phyloP scores from a whole-genome alignment of 2,797 vertebrate genomes.

The Hoplostethus atlanticus region DNA sequence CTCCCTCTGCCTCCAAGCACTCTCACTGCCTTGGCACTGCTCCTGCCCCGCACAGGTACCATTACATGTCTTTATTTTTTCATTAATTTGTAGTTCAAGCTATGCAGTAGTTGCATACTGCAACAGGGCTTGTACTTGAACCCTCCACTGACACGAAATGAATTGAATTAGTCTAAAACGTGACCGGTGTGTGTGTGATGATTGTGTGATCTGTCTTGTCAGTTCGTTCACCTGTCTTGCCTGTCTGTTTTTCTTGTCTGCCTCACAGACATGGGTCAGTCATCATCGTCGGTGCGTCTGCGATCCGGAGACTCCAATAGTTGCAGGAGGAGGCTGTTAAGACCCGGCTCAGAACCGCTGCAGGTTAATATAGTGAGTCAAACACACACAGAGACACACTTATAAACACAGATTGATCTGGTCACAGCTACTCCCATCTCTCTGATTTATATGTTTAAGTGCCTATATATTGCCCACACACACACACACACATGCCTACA shows the following conservation, averaged over 20 bases:
- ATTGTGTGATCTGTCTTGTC: background rate
- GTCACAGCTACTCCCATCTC: background rate
- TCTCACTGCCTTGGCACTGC: slow-evolving; percentile 82
- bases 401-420: slow-evolving; percentile 16
- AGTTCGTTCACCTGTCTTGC: background rate
- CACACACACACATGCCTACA: slow-evolving; percentile 9
- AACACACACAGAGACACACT: slow-evolving; percentile 18
- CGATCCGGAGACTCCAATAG: slow-evolving; percentile 78
- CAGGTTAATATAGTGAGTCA: slow-evolving; percentile 90
- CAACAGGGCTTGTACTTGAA: background rate
- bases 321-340: slow-evolving; percentile 86
- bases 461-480: background rate
- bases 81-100: slow-evolving; percentile 6
- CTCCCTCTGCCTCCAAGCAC: slow-evolving; percentile 88
- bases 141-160: no score
- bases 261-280: slow-evolving; percentile 79
- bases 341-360: slow-evolving; percentile 90
- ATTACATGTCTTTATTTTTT: background rate
- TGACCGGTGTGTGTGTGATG: background rate
- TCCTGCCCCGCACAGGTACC: slow-evolving; percentile 81
- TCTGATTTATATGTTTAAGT: background rate
- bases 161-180: background rate
- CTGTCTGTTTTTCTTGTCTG: slow-evolving; percentile 34
- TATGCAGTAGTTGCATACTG: background rate
- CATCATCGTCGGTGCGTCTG: slow-evolving; percentile 84